Evolutionary conservation across 2,113 vertebrate genomes (phyloP).

Genomic region (Meleagris gallopavo): DNA sequence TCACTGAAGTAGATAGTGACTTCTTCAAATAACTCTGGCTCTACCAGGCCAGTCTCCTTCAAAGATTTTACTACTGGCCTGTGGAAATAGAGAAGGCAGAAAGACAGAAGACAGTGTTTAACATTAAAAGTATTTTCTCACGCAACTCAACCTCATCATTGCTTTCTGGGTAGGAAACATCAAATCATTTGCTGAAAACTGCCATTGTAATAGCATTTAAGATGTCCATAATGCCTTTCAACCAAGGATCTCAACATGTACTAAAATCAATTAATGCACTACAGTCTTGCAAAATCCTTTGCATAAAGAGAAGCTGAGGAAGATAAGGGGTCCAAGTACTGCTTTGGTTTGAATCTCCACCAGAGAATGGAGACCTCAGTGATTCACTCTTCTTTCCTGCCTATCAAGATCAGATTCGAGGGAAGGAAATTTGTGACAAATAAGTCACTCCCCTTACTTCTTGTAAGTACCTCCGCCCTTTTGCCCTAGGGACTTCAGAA

Average conservation of each 20-base stretch:
- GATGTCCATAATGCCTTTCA: not conserved
- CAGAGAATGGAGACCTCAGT: not conserved
- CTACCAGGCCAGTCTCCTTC: constrained; percentile 93
- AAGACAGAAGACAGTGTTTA: not conserved
- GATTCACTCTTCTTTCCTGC: not conserved
- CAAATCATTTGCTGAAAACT: constrained; percentile 17
- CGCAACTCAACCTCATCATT: not conserved
- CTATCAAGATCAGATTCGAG: not conserved
- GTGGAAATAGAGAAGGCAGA: constrained; percentile 8
- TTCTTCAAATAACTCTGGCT: constrained; percentile 95
- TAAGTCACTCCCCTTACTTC: not conserved
- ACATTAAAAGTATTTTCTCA: constrained; percentile 13
- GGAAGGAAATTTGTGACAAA: not conserved
- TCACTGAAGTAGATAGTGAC: constrained; percentile 99
- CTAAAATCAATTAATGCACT: not conserved
- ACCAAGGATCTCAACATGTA: not conserved
- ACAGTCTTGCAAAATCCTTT: not conserved
- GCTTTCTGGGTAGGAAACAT: constrained; percentile 2
- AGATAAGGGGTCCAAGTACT: not conserved
- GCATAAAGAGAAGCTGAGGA: not conserved
- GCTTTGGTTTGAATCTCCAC: not conserved
- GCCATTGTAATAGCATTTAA: not conserved
- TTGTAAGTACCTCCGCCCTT: not conserved
- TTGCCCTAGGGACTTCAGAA: not conserved
- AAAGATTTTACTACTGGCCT: constrained; percentile 95